A percentile compares a stretch with the other conserved stretches of the same genome.
These are phyloP conservation scores for Anhinga rufa DNA, from an alignment of 2,113 vertebrate genomes.

Conservation along the genomic window DNA sequence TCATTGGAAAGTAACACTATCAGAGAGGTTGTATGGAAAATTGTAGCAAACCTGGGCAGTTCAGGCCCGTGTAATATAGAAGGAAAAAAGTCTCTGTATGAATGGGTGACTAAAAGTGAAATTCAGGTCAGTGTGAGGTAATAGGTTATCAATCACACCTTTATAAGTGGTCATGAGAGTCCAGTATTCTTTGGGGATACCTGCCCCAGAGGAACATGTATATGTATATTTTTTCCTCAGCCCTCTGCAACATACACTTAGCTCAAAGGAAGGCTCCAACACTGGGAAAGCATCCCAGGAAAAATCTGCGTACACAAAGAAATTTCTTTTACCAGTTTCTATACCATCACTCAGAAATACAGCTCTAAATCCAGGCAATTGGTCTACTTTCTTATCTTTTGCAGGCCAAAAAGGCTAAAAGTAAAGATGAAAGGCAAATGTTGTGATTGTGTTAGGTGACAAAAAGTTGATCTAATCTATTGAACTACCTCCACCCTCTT, in stretches of 20 bases:
- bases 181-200: background rate
- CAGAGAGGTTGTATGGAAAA: background rate
- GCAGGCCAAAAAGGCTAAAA: constrained; percentile 29
- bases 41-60: background rate
- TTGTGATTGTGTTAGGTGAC: background rate
- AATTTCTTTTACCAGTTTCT: constrained; percentile 35
- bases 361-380: constrained; percentile 39
- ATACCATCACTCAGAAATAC: constrained; percentile 41
- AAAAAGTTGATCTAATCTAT: constrained; percentile 27
- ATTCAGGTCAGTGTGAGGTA: background rate
- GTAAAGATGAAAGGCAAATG: constrained; percentile 20
- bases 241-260: background rate
- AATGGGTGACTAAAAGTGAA: background rate
- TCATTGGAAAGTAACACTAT: background rate
- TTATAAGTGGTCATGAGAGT: background rate
- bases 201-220: background rate
- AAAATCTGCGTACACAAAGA: constrained; percentile 1
- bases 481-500: background rate
- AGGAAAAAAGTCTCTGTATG: background rate
- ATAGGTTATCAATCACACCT: background rate
- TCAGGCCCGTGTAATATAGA: background rate
- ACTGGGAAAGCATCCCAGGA: constrained; percentile 14
- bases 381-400: constrained; percentile 53
- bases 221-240: background rate
- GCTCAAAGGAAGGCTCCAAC: constrained; percentile 22